A percentile compares a stretch with the other conserved stretches of the same genome.
Conservation (phyloP, 2,113 vertebrate species). For the Spizaetus ornatus region DNA sequence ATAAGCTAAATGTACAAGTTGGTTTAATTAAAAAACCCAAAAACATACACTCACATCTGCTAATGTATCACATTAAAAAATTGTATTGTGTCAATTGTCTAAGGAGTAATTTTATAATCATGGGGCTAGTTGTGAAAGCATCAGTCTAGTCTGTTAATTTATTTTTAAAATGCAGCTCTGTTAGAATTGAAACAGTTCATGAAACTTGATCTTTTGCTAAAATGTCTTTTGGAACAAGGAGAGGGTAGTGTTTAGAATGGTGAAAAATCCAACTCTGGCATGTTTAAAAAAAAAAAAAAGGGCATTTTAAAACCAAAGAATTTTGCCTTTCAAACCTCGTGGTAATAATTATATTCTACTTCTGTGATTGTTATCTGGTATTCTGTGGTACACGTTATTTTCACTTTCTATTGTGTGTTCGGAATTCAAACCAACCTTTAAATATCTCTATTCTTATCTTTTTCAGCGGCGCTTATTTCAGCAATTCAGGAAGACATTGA, state of each 20-base stretch:
- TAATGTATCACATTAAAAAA: background rate
- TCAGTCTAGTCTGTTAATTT: background rate
- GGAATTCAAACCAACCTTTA: background rate
- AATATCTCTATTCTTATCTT: background rate
- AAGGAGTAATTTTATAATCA: background rate
- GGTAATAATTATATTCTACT: background rate
- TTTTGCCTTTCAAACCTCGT: background rate
- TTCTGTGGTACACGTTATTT: background rate
- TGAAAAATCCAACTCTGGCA: background rate
- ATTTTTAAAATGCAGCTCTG: background rate
- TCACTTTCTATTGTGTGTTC: background rate
- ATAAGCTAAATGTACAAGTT: background rate
- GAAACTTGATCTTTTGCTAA: background rate
- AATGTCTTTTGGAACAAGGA: background rate
- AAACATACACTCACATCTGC: background rate
- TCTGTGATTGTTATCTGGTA: background rate
- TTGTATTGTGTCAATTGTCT: background rate
- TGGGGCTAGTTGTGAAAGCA: background rate
- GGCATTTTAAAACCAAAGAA: background rate
- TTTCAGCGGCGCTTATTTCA: conserved; percentile 86
- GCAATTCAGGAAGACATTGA: conserved; percentile 92
- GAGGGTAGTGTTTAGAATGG: background rate
- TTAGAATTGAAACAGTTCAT: background rate
- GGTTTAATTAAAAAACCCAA: background rate
- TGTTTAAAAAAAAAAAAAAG: background rate